A percentile compares a stretch with the other conserved stretches of the same genome.
These are phyloP conservation scores for Sapajus apella DNA, from an alignment of 2,113 vertebrate species.

Conservation along the genomic window DNA sequence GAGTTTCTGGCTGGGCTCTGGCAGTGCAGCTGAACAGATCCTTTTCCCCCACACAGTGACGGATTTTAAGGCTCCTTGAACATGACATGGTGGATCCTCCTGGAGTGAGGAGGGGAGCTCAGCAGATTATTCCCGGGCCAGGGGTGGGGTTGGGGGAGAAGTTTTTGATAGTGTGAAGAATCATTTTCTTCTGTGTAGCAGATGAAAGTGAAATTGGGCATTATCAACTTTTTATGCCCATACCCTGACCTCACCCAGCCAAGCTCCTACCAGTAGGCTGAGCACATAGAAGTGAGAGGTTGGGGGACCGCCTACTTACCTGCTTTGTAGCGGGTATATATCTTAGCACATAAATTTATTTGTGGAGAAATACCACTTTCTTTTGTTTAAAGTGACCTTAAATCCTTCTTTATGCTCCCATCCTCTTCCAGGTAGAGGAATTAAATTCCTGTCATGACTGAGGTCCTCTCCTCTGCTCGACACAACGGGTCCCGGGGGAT, in stretches of 20 bases:
- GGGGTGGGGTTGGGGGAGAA: no score
- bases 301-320: background rate
- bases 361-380: background rate
- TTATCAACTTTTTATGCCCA: background rate
- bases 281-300: background rate
- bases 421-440: background rate
- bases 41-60: rapidly evolving
- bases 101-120: background rate
- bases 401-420: background rate
- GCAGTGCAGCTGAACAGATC: background rate
- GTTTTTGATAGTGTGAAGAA: background rate
- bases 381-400: background rate
- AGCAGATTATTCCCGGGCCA: background rate
- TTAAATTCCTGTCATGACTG: no score
- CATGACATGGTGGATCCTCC: background rate
- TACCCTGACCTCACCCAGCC: no score
- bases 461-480: background rate
- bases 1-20: background rate
- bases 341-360: background rate
- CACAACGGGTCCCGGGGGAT: rapidly evolving
- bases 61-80: no score
- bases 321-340: background rate
- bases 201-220: background rate
- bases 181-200: background rate
- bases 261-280: background rate